Evolutionary conservation across 2,888 invertebrate genomes (phyloP).

Genomic region (Zelleria hepariella): DNA sequence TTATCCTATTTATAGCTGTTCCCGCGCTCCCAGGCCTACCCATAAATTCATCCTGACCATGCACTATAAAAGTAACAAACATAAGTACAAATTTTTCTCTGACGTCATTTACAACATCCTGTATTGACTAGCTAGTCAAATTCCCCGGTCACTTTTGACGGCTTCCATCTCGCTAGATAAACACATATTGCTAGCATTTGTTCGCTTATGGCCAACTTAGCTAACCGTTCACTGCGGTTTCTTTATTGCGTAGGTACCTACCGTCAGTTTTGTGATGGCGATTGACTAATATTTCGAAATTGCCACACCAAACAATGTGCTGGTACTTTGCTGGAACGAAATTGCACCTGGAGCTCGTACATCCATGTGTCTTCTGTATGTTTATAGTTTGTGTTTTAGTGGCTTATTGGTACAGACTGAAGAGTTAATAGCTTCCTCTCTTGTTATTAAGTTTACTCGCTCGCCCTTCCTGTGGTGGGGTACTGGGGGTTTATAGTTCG

Average conservation of each 20-base stretch:
- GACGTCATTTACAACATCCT: background rate
- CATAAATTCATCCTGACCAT: constrained; percentile 55
- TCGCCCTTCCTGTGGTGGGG: constrained; percentile 8
- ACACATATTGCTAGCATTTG: too few relatives aligned
- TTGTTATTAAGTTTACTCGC: constrained; percentile 20
- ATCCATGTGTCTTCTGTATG: background rate
- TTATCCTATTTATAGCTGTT: constrained; percentile 35
- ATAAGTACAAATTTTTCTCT: background rate
- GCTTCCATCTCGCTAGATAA: too few relatives aligned
- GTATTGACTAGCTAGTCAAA: too few relatives aligned
- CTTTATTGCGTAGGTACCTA: too few relatives aligned
- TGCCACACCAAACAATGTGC: too few relatives aligned
- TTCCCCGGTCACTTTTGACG: too few relatives aligned
- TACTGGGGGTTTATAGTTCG: background rate
- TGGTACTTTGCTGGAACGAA: too few relatives aligned
- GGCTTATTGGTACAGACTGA: constrained; percentile 47
- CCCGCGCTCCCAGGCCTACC: constrained; percentile 23
- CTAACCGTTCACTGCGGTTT: too few relatives aligned
- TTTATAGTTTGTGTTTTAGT: constrained; percentile 11
- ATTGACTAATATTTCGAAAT: too few relatives aligned
- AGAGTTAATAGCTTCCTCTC: constrained; percentile 65
- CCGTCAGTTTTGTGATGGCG: too few relatives aligned
- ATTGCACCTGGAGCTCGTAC: too few relatives aligned
- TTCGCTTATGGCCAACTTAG: too few relatives aligned
- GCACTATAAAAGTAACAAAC: constrained; percentile 13